Conservation (phyloP, 2,113 vertebrate species). For the Ancistrus triradiatus region DNA sequence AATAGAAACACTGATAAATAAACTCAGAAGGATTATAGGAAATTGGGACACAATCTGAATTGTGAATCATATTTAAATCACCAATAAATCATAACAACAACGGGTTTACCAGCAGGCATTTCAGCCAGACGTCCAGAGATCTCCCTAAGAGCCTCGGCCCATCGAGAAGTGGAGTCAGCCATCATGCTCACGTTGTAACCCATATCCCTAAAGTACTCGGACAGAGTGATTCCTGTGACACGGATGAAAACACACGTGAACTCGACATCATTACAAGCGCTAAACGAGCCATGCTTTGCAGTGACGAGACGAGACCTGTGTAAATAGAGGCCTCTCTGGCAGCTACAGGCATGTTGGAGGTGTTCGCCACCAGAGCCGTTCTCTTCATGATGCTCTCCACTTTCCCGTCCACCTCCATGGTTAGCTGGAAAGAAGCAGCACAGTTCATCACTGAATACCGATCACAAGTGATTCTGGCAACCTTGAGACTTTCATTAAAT, state of each 20-base stretch:
- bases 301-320: constrained; percentile 70
- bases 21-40: background rate
- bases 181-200: constrained; percentile 99
- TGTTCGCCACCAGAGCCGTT: constrained; percentile 95
- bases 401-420: constrained; percentile 96
- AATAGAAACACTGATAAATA: background rate
- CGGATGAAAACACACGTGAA: background rate
- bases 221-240: constrained; percentile 87
- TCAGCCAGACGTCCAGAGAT: constrained; percentile 96
- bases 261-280: no score
- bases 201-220: constrained; percentile 98
- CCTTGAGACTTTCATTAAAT: no score
- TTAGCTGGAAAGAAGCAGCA: constrained; percentile 76
- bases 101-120: constrained; percentile 88
- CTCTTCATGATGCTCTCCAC: constrained; percentile 98
- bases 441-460: no score
- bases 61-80: no score
- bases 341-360: constrained; percentile 98
- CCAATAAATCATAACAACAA: background rate
- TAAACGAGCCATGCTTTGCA: no score
- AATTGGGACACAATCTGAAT: no score
- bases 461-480: no score
- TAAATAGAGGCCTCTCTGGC: constrained; percentile 98
- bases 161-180: constrained; percentile 96
- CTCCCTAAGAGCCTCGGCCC: constrained; percentile 96